Base-by-base conservation (phyloP, 2,888 invertebrate species). In the Dyspetes luteomarginatus region DNA sequence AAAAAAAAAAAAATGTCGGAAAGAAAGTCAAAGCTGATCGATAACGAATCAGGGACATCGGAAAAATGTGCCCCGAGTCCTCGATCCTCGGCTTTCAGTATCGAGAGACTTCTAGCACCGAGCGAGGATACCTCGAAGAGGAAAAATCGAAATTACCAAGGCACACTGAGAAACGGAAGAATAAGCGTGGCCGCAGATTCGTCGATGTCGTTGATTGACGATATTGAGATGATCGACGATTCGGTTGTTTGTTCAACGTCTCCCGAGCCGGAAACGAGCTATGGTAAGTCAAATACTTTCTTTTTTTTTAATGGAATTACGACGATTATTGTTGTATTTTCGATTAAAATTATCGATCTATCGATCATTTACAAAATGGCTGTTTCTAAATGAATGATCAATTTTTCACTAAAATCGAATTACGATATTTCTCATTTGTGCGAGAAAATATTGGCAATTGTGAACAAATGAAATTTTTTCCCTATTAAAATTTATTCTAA, bases 61-160 rank as follows among this genome's bases (percentile, higher is more conserved):
- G 85, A 65, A 26, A 85, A 84, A 43, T 73, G 84, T 22, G 78
- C 58, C 3, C 82, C 85, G 50, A 83, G 74, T 74, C 68, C 86
- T 3, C 89, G 84, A 81, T 80, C 86, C 45, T 86, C 88, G 41
- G 87, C 89, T n/a, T 91, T 91, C 72, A 91, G 91, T 65, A 91
- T 91, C 73, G 91, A 91, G 71, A 88, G 91, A 83, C 82, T 91
- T 45, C 82, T 91, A 65, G 91, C 90, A 7, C 90, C 90, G 1
- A 84, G 82, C 28, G 85, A 85, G 48, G 87, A 85, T 48, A 78
- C 75, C 7, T 78, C 56, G 78, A 79, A 12, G 82, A 85, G n/a
- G 73, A 82, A 17, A 69, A 55, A 43, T 77, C 76, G 7, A 48
- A 77, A 19, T 48, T 76, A 3, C 69, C 82, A 52, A 58, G 71